Conservation (phyloP, 2,888 invertebrate genomes). For the Ectropis crepuscularia region DNA sequence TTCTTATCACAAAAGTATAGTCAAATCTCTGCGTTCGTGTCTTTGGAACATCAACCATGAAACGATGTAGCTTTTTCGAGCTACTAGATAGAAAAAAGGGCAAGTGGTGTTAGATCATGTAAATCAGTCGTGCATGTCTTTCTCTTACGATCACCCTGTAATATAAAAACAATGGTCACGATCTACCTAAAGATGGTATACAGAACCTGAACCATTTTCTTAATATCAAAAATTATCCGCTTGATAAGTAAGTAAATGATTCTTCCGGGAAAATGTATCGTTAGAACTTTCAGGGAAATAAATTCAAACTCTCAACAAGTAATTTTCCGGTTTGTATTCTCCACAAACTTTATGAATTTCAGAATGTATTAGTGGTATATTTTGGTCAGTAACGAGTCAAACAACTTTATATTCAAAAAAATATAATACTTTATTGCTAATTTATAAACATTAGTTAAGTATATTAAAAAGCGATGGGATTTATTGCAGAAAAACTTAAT, state of each 20-base stretch:
- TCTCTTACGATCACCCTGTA: no score
- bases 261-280: slow-evolving; percentile 18
- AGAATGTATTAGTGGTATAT: slow-evolving; percentile 9
- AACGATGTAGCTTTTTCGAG: no score
- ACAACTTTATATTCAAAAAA: background rate
- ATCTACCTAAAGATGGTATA: background rate
- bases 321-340: slow-evolving; percentile 35
- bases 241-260: slow-evolving; percentile 5
- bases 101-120: no score
- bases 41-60: no score
- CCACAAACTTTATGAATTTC: slow-evolving; percentile 26
- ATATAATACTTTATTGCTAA: no score
- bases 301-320: slow-evolving; percentile 38
- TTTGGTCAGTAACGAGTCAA: slow-evolving; percentile 14
- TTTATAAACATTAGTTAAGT: background rate
- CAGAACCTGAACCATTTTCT: background rate
- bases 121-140: no score
- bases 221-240: background rate
- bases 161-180: no score
- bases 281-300: slow-evolving; percentile 27
- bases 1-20: no score
- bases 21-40: no score
- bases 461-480: background rate
- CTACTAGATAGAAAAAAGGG: no score
- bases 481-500: background rate